phyloP scores from a whole-genome alignment of 2,113 vertebrate species.

The Brevimyrus niger region DNA sequence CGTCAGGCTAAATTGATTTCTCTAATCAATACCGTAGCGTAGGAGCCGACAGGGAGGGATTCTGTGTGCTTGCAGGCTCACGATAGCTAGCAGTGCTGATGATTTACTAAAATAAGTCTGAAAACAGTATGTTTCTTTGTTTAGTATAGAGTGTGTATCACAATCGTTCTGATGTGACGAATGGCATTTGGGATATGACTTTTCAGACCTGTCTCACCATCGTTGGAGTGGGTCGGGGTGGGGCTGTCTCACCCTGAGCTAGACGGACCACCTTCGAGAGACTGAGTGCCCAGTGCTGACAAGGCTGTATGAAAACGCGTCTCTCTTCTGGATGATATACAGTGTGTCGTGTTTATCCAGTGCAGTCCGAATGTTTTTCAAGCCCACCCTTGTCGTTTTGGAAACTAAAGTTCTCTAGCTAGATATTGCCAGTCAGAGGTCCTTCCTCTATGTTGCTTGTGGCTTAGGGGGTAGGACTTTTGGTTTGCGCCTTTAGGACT shows the following conservation, averaged over 20 bases:
- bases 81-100: background rate
- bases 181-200: background rate
- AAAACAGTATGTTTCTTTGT: slow-evolving; percentile 1
- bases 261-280: background rate
- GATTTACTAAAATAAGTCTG: background rate
- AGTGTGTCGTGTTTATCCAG: background rate
- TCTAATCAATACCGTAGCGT: slow-evolving; percentile 10
- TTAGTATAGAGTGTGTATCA: background rate
- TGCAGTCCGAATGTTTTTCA: background rate
- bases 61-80: background rate
- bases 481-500: background rate
- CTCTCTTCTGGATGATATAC: background rate
- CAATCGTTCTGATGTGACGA: background rate
- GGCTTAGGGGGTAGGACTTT: background rate
- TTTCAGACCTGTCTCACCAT: background rate
- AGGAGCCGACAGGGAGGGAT: background rate
- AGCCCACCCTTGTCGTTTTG: background rate
- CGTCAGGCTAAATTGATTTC: slow-evolving; percentile 18
- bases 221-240: background rate
- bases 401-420: background rate
- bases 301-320: background rate
- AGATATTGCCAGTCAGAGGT: background rate
- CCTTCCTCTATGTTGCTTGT: background rate
- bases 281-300: background rate
- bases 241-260: background rate